These are phyloP conservation scores for Orientallactaga bullata DNA, from an alignment of 2,113 vertebrate genomes.

Conservation along the genomic window DNA sequence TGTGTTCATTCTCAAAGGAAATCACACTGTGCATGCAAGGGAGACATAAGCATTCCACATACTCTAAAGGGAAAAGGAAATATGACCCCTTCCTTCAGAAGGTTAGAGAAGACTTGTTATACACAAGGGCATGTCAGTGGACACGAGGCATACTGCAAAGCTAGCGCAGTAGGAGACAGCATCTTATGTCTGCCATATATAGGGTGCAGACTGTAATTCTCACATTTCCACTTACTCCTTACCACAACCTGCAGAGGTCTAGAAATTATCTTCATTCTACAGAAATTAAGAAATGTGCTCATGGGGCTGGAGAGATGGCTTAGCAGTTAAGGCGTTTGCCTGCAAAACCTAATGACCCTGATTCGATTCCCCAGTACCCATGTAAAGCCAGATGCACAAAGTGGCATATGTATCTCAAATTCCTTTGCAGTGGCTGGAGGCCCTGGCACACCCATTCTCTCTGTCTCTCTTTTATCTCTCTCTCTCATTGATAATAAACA, in stretches of 20 bases:
- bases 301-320: not conserved
- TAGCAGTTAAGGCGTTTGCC: no score
- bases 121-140: not conserved
- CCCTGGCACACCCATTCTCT: no score
- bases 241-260: not conserved
- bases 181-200: not conserved
- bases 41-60: not conserved
- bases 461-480: no score
- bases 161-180: not conserved
- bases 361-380: no score
- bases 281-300: constrained; percentile 14
- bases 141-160: not conserved
- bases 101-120: not conserved
- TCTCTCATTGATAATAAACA: no score
- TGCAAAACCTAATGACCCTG: no score
- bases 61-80: not conserved
- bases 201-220: not conserved
- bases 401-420: no score
- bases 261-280: not conserved
- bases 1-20: not conserved
- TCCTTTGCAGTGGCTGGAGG: no score
- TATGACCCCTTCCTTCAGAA: not conserved
- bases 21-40: not conserved
- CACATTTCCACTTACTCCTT: not conserved
- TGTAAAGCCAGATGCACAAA: no score